Percentiles rank a stretch among this genome's conserved stretches.
Conservation (phyloP, 2,113 vertebrate species). For the Solea senegalensis region DNA sequence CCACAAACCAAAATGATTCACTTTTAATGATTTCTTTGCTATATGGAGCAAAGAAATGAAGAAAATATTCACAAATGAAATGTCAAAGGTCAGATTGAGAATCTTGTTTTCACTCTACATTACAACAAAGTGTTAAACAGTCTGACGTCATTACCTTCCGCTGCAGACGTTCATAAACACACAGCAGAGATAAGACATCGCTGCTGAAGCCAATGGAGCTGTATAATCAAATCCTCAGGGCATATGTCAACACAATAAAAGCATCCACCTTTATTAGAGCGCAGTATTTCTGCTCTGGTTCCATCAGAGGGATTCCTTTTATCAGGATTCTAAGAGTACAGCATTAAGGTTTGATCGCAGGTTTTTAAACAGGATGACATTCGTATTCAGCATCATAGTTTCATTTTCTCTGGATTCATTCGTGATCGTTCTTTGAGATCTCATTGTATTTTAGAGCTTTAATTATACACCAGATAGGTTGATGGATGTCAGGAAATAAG, state of each 20-base stretch:
- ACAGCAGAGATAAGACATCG: constrained; percentile 45
- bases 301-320: constrained; percentile 21
- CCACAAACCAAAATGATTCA: no score
- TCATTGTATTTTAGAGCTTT: no score
- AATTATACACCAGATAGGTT: no score
- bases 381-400: no score
- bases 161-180: constrained; percentile 55
- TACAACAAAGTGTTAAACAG: constrained; percentile 16
- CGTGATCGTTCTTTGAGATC: no score
- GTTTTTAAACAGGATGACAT: no score
- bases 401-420: no score
- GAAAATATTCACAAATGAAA: no score
- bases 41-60: no score
- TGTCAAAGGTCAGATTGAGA: neutral
- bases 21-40: no score
- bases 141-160: constrained; percentile 13
- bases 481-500: no score
- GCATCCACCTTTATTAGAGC: constrained; percentile 21
- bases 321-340: neutral
- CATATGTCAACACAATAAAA: constrained; percentile 56
- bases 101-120: neutral
- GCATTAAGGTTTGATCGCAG: no score
- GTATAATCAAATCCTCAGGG: constrained; percentile 53
- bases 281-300: constrained; percentile 18
- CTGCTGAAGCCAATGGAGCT: constrained; percentile 44